Evolutionary conservation across 2,888 invertebrate species (phyloP).

Genomic region (Blastobasis lacticolella): DNA sequence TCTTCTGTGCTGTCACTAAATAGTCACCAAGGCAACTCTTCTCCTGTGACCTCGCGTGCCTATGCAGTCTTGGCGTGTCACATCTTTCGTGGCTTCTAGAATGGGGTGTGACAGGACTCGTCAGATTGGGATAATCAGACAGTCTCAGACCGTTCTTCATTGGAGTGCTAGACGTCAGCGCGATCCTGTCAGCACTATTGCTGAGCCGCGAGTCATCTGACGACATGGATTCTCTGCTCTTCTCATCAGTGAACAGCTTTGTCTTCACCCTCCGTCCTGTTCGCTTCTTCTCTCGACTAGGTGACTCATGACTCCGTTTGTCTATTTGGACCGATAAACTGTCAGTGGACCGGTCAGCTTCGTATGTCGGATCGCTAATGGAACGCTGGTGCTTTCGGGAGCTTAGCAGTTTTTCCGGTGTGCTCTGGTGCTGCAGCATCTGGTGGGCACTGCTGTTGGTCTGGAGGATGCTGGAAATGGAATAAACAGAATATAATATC

Average conservation of each 20-base stretch:
- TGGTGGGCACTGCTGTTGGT: conserved; percentile 51
- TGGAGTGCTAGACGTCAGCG: conserved; percentile 49
- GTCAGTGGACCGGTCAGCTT: conserved; percentile 41
- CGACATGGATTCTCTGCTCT: conserved; percentile 37
- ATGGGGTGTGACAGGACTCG: conserved; percentile 51
- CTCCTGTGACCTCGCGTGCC: conserved; percentile 46
- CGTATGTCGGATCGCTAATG: conserved; percentile 55
- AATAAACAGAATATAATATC: not conserved
- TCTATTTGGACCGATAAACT: conserved; percentile 24
- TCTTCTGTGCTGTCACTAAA: conserved; percentile 43
- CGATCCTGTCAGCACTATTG: conserved; percentile 37
- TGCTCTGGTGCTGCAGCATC: conserved; percentile 44
- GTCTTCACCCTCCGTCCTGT: conserved; percentile 54
- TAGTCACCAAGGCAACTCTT: conserved; percentile 57
- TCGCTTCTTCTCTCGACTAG: conserved; percentile 45
- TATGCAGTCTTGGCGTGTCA: conserved; percentile 16
- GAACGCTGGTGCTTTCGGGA: conserved; percentile 51
- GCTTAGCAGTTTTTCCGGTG: conserved; percentile 51
- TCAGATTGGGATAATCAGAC: conserved; percentile 33
- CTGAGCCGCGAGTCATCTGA: conserved; percentile 54
- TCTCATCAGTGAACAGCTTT: conserved; percentile 54
- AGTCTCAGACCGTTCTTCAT: conserved; percentile 43
- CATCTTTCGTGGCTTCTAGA: conserved; percentile 22
- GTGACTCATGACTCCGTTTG: conserved; percentile 43
- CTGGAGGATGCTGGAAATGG: conserved; percentile 49